Evolutionary conservation across 2,113 vertebrate genomes (phyloP).

Genomic region (Solea solea): DNA sequence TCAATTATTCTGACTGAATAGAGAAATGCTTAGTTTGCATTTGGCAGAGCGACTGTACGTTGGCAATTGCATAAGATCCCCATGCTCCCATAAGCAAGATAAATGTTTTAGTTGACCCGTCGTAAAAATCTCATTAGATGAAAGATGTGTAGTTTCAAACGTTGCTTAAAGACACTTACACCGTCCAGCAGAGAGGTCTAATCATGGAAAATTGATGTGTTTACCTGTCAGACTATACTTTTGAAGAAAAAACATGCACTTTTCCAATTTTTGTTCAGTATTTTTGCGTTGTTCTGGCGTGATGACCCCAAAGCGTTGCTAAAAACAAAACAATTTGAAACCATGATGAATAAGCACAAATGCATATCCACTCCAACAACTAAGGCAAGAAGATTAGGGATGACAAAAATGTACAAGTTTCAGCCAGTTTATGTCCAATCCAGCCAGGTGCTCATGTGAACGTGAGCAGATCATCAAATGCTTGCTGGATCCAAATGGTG

Average conservation of each 20-base stretch:
- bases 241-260: too few relatives aligned
- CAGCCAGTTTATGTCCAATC: too few relatives aligned
- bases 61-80: background rate
- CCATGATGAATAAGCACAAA: too few relatives aligned
- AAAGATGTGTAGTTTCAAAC: background rate
- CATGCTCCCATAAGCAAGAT: constrained; percentile 1
- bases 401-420: too few relatives aligned
- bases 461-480: background rate
- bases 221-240: background rate
- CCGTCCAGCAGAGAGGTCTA: too few relatives aligned
- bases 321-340: too few relatives aligned
- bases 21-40: background rate
- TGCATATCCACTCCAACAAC: too few relatives aligned
- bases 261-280: too few relatives aligned
- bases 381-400: too few relatives aligned
- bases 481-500: background rate
- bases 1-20: background rate
- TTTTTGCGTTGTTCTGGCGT: too few relatives aligned
- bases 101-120: fast-evolving
- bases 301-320: background rate
- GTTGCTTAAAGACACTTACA: background rate
- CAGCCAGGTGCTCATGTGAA: too few relatives aligned
- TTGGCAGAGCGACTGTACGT: background rate
- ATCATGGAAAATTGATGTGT: background rate
- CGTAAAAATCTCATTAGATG: background rate